Percentiles rank a stretch among this genome's conserved stretches.
Conservation (phyloP, 2,888 invertebrate species). For the Callyntrura sp. region DNA sequence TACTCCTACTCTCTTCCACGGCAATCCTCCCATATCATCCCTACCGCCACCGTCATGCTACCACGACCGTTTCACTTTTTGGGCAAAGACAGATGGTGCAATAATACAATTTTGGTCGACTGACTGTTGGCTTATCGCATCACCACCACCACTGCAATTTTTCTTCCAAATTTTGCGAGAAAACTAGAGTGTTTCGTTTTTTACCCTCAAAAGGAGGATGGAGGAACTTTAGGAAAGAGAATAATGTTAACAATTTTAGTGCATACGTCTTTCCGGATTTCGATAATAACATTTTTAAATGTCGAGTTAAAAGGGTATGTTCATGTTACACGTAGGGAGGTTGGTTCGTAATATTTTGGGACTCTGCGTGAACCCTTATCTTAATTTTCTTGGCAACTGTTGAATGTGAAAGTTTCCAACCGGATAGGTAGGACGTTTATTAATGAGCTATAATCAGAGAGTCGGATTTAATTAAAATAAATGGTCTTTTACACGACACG, state of each 20-base stretch:
- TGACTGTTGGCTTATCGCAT: slow-evolving; percentile 47
- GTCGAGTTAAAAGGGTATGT: background rate
- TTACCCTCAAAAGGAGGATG: background rate
- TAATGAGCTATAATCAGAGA: slow-evolving; percentile 29
- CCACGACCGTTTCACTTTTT: background rate
- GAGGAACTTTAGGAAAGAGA: background rate
- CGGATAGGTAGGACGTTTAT: background rate
- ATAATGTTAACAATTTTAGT: slow-evolving; percentile 45
- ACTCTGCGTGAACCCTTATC: background rate
- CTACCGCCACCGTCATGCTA: background rate
- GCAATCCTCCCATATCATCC: background rate
- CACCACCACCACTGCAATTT: slow-evolving; percentile 33
- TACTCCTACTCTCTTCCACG: background rate
- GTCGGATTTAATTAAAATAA: slow-evolving; percentile 43
- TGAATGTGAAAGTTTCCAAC: background rate
- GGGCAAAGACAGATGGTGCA: slow-evolving; percentile 51
- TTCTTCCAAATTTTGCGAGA: background rate
- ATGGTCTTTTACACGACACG: background rate
- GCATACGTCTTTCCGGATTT: slow-evolving; percentile 4
- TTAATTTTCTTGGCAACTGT: background rate
- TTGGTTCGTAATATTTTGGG: too few species aligned
- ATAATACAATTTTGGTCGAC: slow-evolving; percentile 54
- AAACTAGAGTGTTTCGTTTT: slow-evolving; percentile 21
- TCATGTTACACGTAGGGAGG: background rate
- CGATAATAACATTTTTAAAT: background rate